These are phyloP conservation scores for Pogonognathellus flavescens DNA, from an alignment of 1,140 invertebrate species.

Conservation along the genomic window DNA sequence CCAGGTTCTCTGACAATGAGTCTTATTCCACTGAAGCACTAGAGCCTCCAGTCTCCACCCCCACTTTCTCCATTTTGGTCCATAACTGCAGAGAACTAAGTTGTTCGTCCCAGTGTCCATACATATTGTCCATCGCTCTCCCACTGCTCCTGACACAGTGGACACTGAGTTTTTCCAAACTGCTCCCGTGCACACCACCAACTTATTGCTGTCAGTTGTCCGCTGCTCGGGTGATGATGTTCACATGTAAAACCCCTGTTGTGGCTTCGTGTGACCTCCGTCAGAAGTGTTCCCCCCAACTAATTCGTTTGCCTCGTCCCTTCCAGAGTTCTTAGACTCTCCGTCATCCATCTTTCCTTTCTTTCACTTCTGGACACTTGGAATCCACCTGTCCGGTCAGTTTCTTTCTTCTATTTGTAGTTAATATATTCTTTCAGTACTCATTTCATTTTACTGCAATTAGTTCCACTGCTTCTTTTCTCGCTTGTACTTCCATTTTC, in stretches of 20 bases:
- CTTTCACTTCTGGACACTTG: conserved; percentile 7
- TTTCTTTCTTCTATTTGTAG: not conserved
- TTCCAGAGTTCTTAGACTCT: conserved; percentile 25
- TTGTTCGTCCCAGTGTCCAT: conserved; percentile 20
- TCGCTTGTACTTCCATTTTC: no score
- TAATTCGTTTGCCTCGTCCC: conserved; percentile 22
- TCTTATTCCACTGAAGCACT: conserved; percentile 10
- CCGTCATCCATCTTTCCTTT: not conserved
- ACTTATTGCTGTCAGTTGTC: conserved; percentile 9
- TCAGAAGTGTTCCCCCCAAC: conserved; percentile 36
- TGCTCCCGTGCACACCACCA: not conserved
- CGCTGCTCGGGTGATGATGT: not conserved
- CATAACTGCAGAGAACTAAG: conserved; percentile 60
- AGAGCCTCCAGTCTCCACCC: conserved; percentile 58
- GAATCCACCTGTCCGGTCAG: conserved; percentile 6
- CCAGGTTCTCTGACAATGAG: conserved; percentile 26
- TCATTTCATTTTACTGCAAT: no score
- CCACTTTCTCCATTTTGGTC: conserved; percentile 66
- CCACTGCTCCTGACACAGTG: conserved; percentile 3
- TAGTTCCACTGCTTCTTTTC: no score
- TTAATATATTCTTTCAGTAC: no score
- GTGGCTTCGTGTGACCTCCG: conserved; percentile 41
- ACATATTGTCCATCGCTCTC: conserved; percentile 15
- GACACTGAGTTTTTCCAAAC: not conserved
- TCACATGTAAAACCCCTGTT: conserved; percentile 15